Evolutionary conservation across 64 coral and sea anemone genomes (phyloP).

Genomic region (Cladopsammia gracilis): DNA sequence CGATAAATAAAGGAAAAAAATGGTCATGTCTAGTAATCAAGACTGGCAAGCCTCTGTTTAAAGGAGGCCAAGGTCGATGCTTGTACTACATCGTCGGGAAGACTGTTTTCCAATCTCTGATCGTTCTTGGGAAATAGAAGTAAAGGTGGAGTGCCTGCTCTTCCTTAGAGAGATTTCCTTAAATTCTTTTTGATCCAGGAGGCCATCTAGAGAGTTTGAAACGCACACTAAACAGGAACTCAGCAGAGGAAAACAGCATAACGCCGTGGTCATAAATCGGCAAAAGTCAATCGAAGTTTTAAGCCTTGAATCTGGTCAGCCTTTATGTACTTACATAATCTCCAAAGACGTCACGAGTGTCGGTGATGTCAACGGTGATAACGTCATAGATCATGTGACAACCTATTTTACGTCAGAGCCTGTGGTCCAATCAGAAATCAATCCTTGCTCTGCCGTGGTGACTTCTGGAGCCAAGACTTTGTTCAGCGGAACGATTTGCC

Average conservation of each 20-base stretch:
- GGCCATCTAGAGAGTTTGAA: not conserved
- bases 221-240: not conserved
- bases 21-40: too few species aligned
- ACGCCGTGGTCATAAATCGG: constrained; percentile 82
- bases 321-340: constrained; percentile 66
- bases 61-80: too few species aligned
- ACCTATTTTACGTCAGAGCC: constrained; percentile 61
- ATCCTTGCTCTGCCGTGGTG: constrained; percentile 71
- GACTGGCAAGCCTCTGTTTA: too few species aligned
- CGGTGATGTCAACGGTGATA: constrained; percentile 87
- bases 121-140: too few species aligned
- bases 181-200: not conserved
- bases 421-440: constrained; percentile 17
- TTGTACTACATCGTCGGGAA: too few species aligned
- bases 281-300: constrained; percentile 83
- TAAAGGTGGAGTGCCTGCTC: too few species aligned
- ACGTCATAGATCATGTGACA: constrained; percentile 81
- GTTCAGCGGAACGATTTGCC: constrained; percentile 78
- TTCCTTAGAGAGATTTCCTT: too few species aligned
- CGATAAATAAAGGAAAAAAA: too few species aligned
- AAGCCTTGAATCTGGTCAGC: constrained; percentile 70
- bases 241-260: constrained; percentile 3
- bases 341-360: constrained; percentile 45
- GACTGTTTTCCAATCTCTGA: too few species aligned
- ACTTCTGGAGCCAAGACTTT: constrained; percentile 54